Percentiles rank a stretch among this genome's conserved stretches.
These are phyloP conservation scores for Coendou prehensilis DNA, from an alignment of 2,797 vertebrate genomes.

Conservation along the genomic window DNA sequence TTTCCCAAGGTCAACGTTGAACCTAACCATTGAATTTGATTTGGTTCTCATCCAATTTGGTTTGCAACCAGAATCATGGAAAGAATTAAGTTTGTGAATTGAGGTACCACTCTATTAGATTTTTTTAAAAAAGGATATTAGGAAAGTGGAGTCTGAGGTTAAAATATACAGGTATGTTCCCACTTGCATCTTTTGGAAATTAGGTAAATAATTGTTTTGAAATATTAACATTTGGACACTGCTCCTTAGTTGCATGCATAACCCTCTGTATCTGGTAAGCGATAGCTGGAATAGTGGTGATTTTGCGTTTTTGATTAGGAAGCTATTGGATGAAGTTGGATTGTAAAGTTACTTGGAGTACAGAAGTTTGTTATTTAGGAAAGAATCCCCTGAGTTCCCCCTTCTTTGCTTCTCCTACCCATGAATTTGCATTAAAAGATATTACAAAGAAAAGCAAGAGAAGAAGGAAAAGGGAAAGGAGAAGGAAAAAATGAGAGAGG, in stretches of 20 bases:
- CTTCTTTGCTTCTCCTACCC: neutral
- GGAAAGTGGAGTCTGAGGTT: neutral
- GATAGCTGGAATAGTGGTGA: neutral
- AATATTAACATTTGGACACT: neutral
- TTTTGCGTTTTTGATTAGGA: neutral
- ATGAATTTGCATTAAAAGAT: neutral
- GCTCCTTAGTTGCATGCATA: neutral
- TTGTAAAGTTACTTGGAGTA: neutral
- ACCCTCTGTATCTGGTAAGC: neutral
- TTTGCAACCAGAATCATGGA: neutral
- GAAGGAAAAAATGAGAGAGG: neutral
- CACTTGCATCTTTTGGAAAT: neutral
- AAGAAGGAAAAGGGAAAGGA: neutral
- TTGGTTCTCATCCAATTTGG: neutral
- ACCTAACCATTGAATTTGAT: neutral
- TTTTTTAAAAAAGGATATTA: neutral
- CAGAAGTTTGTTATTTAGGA: neutral
- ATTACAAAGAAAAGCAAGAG: neutral
- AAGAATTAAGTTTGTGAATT: neutral
- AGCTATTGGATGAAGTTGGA: neutral
- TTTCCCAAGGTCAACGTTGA: neutral
- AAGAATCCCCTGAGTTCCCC: neutral
- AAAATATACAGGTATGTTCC: neutral
- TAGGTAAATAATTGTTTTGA: neutral
- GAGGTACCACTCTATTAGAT: neutral